Base-by-base conservation (phyloP, 2,113 vertebrate species). In the Paradoxurus hermaphroditus region DNA sequence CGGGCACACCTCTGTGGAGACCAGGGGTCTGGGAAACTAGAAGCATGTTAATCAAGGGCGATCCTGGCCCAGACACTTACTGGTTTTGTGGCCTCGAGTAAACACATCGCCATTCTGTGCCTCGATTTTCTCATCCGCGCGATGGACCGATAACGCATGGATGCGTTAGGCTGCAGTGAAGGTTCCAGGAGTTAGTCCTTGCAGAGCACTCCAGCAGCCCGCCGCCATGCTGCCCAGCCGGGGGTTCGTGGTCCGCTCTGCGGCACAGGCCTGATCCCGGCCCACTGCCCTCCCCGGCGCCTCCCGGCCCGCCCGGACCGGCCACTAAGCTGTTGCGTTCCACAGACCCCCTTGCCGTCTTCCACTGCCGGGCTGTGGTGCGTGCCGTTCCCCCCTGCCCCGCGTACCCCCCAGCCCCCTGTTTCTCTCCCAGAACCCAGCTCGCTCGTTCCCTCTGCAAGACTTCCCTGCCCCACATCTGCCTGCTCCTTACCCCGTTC, bases 221-320 rank as follows among this genome's bases (percentile, higher is more conserved):
- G 10, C 86, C 3, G 0, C 70, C 39, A 1, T 9, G 0, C 41
- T 1, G 0, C 36, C n/a, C 90, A 4, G 29, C 21, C 63, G 3
- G 15, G 65, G 44, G 63, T 67, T 5, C 18, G 0, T 7, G 34
- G 70, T 68, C 31, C 16, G 0, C 14, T 0, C 68, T 10, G 72
- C 13, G 56, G 87, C 3, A 0, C 34, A 2, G n/a, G 25, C 79
- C 81, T 25, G 4, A 25, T 15, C 36, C 3, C 23, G 27, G 59
- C 51, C 34, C 19, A 0, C 36, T 8, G 31, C 36, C 72, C 73
- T 39, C 46, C 34, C 44, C 4, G 44, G 72, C 65, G 7, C 63
- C 44, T 21, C 49, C 67, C 13, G 0, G 46, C 68, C 65, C 78
- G 4, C 75, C 53, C 2, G 5, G 67, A 3, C 27, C 25, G 44